These are phyloP conservation scores for Galago senegalensis DNA, from an alignment of 2,797 vertebrate species.

Conservation along the genomic window DNA sequence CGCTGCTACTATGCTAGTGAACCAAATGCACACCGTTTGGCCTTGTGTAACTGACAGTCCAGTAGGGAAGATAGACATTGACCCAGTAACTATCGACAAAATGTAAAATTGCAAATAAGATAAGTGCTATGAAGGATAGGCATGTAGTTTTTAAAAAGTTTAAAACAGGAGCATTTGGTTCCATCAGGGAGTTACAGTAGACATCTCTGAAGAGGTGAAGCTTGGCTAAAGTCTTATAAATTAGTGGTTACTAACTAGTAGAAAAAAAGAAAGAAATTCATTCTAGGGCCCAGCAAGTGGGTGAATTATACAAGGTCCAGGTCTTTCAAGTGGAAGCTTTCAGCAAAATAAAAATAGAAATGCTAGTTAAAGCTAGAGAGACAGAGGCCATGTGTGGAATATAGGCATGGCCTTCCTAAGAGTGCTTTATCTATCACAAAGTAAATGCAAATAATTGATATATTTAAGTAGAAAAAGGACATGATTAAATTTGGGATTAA, in stretches of 20 bases:
- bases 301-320: neutral
- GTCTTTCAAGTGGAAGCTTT: neutral
- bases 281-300: neutral
- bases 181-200: neutral
- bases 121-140: neutral
- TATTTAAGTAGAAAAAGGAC: neutral
- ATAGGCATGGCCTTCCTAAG: neutral
- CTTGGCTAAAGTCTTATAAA: constrained; percentile 35
- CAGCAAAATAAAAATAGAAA: constrained; percentile 43
- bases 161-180: neutral
- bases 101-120: constrained; percentile 30
- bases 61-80: neutral
- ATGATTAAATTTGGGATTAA: neutral
- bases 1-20: neutral
- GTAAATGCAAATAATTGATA: neutral
- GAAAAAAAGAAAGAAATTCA: neutral
- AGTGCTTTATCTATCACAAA: neutral
- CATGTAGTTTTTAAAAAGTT: neutral
- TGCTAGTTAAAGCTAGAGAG: neutral
- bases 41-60: neutral
- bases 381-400: neutral
- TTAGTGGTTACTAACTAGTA: neutral
- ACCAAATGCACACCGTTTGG: neutral
- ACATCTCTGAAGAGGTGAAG: neutral
- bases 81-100: neutral